Base-by-base conservation (phyloP, 2,888 invertebrate species). In the Oxyteleia sp. region DNA sequence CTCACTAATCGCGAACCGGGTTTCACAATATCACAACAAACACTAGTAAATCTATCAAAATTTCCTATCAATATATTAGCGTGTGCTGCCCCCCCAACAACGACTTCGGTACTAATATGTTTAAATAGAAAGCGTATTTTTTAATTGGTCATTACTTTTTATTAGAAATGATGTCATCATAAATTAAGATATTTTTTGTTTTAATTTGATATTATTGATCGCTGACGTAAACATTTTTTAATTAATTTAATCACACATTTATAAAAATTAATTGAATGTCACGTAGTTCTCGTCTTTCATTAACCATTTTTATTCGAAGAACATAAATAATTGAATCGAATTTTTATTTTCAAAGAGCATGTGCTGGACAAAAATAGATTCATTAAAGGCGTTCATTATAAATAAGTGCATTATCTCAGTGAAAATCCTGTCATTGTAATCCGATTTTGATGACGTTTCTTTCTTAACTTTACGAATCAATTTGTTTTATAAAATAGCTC, bases 61-160 rank as follows among this genome's bases (percentile, higher is more conserved):
- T 61, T 38, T 59, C 41, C n/a, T 51, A 71, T 51, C 51, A 72
- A 72, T 72, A 72, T 61, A 72, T 51, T 41, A 72, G 11, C 18
- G 38, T 10, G 71, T 72, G 71, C 61, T 72, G 71, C 71, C 51
- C 49, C 61, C 71, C 41, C 35, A 38, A 1, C 15, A 8, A 38
- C 8, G 26, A 15, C 61, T 41, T 13, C 16, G 11, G 18, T 51
- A 72, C 71, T 59, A 49, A 49, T 59, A 38, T 51, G 38, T 72
- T 41, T 61, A 51, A 59, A 47, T 61, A 71, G 61, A 72, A 72
- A 59, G 68, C 68, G 18, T 18, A 20, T 32, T 55, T 41, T 51
- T 66, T 49, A 49, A 51, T 66, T 66, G 64, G 49, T 51, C 35
- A 49, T 66, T 66, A 66, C 35, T 8, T 8, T 38, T 66, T 5